A percentile compares a stretch with the other conserved stretches of the same genome.
These are phyloP conservation scores for Coranthus polyacanthus DNA, from an alignment of 2,797 vertebrate genomes.

Conservation along the genomic window DNA sequence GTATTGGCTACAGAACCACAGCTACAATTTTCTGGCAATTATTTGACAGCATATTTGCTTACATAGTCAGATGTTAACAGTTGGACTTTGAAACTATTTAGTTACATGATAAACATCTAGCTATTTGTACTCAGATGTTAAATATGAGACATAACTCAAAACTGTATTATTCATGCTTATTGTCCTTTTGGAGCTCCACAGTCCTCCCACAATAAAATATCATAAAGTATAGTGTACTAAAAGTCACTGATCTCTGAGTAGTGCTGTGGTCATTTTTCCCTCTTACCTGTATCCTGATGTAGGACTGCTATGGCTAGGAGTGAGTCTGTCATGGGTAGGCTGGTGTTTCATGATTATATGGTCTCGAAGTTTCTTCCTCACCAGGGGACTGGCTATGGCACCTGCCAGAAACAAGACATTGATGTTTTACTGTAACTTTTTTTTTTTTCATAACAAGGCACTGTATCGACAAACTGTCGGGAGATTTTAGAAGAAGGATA, in stretches of 20 bases:
- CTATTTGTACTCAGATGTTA: too few species aligned
- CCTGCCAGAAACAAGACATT: conserved; percentile 74
- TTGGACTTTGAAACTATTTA: too few species aligned
- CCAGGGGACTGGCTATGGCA: conserved; percentile 91
- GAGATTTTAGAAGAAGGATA: neutral
- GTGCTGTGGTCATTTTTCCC: neutral
- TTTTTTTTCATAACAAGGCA: neutral
- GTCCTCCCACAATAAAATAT: neutral
- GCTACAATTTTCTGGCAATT: too few species aligned
- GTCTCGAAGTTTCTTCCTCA: conserved; percentile 91
- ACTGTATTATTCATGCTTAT: too few species aligned
- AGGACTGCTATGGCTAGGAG: conserved; percentile 68
- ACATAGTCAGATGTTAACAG: too few species aligned
- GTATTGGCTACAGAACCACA: too few species aligned
- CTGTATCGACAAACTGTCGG: neutral
- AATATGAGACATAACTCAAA: too few species aligned
- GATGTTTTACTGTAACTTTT: neutral
- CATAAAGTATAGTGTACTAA: neutral
- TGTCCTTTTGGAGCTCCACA: too few species aligned
- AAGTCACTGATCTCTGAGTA: too few species aligned
- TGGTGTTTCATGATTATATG: conserved; percentile 88
- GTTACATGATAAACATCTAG: too few species aligned
- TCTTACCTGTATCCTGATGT: conserved; percentile 72
- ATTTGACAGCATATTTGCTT: too few species aligned
- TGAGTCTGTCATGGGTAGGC: conserved; percentile 85